phyloP scores from a whole-genome alignment of 2,888 invertebrate species.

The Nezara viridula region DNA sequence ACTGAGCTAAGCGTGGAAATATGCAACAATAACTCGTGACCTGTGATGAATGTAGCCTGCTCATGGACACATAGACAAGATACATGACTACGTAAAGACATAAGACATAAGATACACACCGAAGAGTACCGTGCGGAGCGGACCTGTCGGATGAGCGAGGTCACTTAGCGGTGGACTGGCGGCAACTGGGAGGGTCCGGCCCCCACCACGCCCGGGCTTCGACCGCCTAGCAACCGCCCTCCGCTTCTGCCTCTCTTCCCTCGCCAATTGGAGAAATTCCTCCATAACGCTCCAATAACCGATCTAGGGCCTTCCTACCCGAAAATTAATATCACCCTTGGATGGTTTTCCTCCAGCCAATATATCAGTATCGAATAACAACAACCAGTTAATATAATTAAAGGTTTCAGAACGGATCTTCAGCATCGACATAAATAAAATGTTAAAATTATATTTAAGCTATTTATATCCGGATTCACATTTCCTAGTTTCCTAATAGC shows the following conservation, averaged over 20 bases:
- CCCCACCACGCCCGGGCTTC: conserved; percentile 10
- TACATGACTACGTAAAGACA: not conserved
- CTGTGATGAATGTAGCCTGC: not conserved
- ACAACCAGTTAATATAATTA: not conserved
- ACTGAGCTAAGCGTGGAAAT: not conserved
- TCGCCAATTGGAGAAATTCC: not conserved
- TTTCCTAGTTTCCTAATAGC: no score
- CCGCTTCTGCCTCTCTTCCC: not conserved
- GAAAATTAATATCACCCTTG: not conserved
- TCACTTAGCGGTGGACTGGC: not conserved
- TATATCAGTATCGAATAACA: not conserved
- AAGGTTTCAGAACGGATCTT: not conserved
- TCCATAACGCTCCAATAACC: not conserved
- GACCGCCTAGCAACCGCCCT: conserved; percentile 10
- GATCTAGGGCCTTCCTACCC: not conserved
- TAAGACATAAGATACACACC: not conserved
- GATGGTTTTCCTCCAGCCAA: not conserved
- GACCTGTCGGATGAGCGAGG: not conserved
- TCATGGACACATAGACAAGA: not conserved
- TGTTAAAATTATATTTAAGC: no score
- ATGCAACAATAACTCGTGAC: not conserved
- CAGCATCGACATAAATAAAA: no score
- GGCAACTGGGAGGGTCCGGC: not conserved
- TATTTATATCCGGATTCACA: no score
- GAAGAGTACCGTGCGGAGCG: not conserved